phyloP scores from a whole-genome alignment of 2,888 invertebrate species.

The Syrphus vitripennis region DNA sequence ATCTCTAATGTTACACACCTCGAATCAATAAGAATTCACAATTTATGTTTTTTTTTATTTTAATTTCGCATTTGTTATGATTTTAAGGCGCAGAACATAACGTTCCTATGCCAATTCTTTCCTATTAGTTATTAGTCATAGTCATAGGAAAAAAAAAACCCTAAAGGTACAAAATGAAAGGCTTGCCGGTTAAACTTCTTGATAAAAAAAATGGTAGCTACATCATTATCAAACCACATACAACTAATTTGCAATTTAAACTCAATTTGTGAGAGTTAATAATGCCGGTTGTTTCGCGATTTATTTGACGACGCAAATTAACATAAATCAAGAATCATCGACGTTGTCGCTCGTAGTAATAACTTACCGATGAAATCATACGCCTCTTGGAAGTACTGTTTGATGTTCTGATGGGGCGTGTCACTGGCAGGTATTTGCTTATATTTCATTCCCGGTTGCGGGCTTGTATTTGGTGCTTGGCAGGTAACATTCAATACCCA shows the following conservation, averaged over 20 bases:
- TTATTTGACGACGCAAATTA: slow-evolving; percentile 53
- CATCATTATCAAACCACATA: neutral
- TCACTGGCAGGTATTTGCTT: slow-evolving; percentile 92
- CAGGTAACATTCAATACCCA: slow-evolving; percentile 92
- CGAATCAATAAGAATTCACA: neutral
- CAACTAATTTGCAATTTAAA: slow-evolving; percentile 55
- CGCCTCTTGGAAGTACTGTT: slow-evolving; percentile 94
- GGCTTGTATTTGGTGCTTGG: slow-evolving; percentile 84
- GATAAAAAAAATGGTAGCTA: slow-evolving; percentile 26
- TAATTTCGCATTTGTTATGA: neutral
- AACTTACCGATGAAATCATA: slow-evolving; percentile 92
- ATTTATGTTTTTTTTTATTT: neutral
- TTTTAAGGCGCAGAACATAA: neutral
- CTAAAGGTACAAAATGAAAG: slow-evolving; percentile 5
- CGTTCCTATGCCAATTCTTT: neutral
- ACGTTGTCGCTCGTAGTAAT: neutral
- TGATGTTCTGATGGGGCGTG: slow-evolving; percentile 92
- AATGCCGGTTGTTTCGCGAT: slow-evolving; percentile 18
- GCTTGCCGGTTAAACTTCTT: slow-evolving; percentile 19
- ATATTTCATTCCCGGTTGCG: slow-evolving; percentile 86
- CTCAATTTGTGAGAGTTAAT: slow-evolving; percentile 39
- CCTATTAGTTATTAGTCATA: too few species aligned
- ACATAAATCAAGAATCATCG: slow-evolving; percentile 47
- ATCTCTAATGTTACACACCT: slow-evolving; percentile 11
- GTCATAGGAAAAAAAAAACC: slow-evolving; percentile 20